Conservation (phyloP, 2,888 invertebrate genomes). For the Cistogaster globosa region DNA sequence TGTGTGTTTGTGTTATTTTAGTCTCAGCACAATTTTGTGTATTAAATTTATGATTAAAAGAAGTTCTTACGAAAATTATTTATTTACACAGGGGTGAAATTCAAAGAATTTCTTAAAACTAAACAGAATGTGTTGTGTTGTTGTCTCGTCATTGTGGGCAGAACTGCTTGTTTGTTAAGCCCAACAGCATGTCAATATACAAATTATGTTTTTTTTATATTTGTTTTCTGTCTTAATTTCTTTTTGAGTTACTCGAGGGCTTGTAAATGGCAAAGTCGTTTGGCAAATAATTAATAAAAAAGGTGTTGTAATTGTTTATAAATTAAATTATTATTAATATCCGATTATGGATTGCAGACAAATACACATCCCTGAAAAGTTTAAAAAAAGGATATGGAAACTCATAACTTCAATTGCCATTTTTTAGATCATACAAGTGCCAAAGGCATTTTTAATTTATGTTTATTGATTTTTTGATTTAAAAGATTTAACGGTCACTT, state of each 20-base stretch:
- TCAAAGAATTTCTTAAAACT: slow-evolving; percentile 18
- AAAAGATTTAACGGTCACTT: no score
- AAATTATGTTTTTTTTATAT: not conserved
- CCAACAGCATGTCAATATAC: slow-evolving; percentile 30
- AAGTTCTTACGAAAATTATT: slow-evolving; percentile 46
- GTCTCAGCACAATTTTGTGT: not conserved
- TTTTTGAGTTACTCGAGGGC: slow-evolving; percentile 2
- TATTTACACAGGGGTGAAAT: slow-evolving; percentile 25
- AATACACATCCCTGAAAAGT: not conserved
- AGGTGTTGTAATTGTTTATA: slow-evolving; percentile 65
- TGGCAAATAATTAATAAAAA: slow-evolving; percentile 31
- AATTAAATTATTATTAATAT: slow-evolving; percentile 65
- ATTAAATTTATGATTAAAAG: slow-evolving; percentile 62
- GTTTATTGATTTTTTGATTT: no score
- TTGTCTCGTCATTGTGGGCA: not conserved
- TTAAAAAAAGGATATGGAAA: not conserved
- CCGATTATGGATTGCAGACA: slow-evolving; percentile 33
- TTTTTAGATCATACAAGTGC: not conserved
- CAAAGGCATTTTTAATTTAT: no score
- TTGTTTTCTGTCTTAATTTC: slow-evolving; percentile 13
- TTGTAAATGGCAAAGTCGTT: slow-evolving; percentile 23
- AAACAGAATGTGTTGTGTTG: not conserved
- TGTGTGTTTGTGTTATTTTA: not conserved
- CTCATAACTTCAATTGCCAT: no score
- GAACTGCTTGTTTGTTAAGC: not conserved